Conservation (phyloP, 2,888 invertebrate genomes). For the Patella depressa region DNA sequence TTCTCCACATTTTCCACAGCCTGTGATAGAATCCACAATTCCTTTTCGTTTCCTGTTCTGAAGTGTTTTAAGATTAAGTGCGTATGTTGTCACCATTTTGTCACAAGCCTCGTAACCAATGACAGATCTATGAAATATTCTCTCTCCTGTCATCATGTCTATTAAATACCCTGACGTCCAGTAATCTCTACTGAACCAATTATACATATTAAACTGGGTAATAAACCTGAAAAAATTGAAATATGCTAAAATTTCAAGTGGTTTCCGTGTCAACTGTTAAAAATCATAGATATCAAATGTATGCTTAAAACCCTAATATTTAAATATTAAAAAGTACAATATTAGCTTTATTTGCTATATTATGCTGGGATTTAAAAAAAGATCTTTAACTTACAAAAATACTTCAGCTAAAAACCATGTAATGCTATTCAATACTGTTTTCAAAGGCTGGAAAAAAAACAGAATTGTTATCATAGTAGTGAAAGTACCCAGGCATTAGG, state of each 20-base stretch:
- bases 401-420: conserved; percentile 36
- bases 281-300: too few species aligned
- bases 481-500: too few species aligned
- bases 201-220: conserved; percentile 5
- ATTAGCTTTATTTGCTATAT: too few species aligned
- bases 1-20: conserved; percentile 26
- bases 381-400: conserved; percentile 34
- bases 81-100: conserved; percentile 26
- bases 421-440: conserved; percentile 26
- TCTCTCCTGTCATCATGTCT: conserved; percentile 15
- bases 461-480: background rate
- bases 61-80: conserved; percentile 32
- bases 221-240: background rate
- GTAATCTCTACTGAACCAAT: background rate
- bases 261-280: too few species aligned
- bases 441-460: conserved; percentile 37
- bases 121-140: conserved; percentile 11
- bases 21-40: conserved; percentile 24
- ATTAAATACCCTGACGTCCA: background rate
- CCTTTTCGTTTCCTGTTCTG: conserved; percentile 16
- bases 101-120: conserved; percentile 31
- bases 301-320: too few species aligned
- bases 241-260: too few species aligned
- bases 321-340: too few species aligned
- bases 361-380: too few species aligned